Conservation (phyloP, 2,888 invertebrate species). For the Temnothorax unifasciatus region DNA sequence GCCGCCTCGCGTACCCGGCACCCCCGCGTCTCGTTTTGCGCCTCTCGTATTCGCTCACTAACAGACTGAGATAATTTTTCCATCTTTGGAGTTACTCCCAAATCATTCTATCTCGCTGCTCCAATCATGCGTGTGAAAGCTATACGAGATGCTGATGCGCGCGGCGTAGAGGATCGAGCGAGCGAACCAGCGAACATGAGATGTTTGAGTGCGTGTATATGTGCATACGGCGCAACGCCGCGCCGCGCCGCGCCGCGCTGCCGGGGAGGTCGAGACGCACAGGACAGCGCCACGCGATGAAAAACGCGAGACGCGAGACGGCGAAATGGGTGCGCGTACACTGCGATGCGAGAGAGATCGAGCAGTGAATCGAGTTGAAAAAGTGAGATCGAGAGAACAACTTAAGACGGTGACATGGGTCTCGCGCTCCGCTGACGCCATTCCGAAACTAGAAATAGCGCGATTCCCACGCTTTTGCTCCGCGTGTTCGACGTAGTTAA, state of each 20-base stretch:
- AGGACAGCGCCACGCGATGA: conserved; percentile 30
- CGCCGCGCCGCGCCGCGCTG: not conserved
- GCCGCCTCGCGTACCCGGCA: conserved; percentile 33
- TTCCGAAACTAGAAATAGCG: conserved; percentile 50
- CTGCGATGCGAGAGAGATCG: conserved; percentile 25
- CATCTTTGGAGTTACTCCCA: not conserved
- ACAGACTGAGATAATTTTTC: conserved; percentile 6
- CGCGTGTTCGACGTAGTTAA: conserved; percentile 9
- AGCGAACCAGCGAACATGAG: conserved; percentile 6
- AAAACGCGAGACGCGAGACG: conserved; percentile 20
- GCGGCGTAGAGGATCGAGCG: conserved; percentile 2
- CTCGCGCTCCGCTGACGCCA: conserved; percentile 29
- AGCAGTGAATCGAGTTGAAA: not conserved
- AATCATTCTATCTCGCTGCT: conserved; percentile 1
- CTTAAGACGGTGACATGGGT: conserved; percentile 3
- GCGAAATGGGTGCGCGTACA: conserved; percentile 54
- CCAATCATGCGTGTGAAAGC: not conserved
- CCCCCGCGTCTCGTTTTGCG: conserved; percentile 9
- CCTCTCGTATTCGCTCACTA: not conserved
- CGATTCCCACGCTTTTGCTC: conserved; percentile 39
- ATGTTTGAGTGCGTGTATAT: conserved; percentile 5
- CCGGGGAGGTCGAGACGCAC: conserved; percentile 27
- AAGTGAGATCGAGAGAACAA: not conserved
- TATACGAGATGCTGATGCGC: not conserved
- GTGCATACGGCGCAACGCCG: not conserved